A percentile compares a stretch with the other conserved stretches of the same genome.
These are phyloP conservation scores for Gambusia yucatana DNA, from an alignment of 2,797 vertebrate species.

Conservation along the genomic window DNA sequence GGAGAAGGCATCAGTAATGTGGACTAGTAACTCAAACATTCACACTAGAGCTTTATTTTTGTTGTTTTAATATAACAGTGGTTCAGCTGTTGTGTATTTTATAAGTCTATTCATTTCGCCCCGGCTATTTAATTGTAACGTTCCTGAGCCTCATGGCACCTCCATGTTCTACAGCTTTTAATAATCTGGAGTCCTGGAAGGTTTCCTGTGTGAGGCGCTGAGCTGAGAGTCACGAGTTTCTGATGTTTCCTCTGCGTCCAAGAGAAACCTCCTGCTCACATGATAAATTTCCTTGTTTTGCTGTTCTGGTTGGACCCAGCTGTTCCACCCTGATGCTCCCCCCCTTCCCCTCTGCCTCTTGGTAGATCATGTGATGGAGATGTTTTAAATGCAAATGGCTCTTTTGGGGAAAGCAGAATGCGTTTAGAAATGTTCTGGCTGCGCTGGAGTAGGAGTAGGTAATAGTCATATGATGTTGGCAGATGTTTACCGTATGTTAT, in stretches of 20 bases:
- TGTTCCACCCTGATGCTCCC: neutral
- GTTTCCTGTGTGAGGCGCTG: neutral
- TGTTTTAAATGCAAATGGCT: neutral
- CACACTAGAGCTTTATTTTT: neutral
- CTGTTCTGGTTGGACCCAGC: conserved; percentile 4
- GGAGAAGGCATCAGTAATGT: neutral
- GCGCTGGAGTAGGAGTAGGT: neutral
- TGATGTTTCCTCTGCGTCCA: neutral
- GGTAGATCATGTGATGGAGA: neutral
- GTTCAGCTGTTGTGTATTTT: neutral
- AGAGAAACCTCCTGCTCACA: conserved; percentile 2
- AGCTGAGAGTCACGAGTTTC: neutral
- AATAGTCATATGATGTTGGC: conserved; percentile 12
- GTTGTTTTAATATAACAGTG: neutral
- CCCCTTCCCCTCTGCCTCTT: neutral
- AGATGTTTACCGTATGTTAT: neutral
- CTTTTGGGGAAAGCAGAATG: neutral
- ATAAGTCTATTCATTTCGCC: neutral
- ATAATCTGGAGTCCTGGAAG: neutral
- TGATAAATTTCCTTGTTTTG: neutral
- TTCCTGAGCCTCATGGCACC: neutral
- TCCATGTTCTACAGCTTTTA: neutral
- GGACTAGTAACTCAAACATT: neutral
- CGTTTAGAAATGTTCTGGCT: neutral
- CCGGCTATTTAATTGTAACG: neutral